Base-by-base conservation (phyloP, 2,797 vertebrate genomes). In the Anguilla pacifica region DNA sequence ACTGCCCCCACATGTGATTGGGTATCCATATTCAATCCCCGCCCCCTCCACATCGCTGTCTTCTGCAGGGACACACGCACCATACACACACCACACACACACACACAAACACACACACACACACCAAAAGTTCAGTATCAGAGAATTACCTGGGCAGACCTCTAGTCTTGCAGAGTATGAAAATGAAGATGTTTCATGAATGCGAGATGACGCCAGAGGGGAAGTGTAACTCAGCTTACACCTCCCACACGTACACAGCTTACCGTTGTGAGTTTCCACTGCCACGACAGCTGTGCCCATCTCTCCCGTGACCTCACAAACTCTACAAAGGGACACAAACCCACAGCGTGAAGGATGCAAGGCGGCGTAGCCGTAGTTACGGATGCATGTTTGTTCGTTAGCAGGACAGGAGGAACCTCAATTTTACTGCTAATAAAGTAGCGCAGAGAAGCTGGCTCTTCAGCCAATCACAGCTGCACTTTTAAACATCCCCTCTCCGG, bases 1-100 rank as follows among this genome's bases (percentile, higher is more conserved):
- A 92, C 97, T 97, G 92, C 99, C 99, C 7, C 99, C 99, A 0
- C 99, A 99, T 0, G 99, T 99, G 92, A 99, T 99, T 25, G 98
- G 97, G 87, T 97, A 99, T 81, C 97, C 97, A 0, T 99, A 96
- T 92, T 99, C 98, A 0, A 98, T 97, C 10, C 46, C 85, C 64
- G 61, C 87, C 83, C 72, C 87, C 43, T 88, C 83, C 19, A 39
- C 25, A 19, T 64, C 35, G 25, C 15, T 55, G 49, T 88, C 53
- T 43, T 85, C 87, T 88, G 87, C 22, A 88, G 57, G 55, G 72
- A 28, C 55, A 85, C 7, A 85, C 70, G 49, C 51, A 53, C 43
- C 43, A 46, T 46, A 53, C 51, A 53, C 51, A 53, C 51, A 53
- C 51, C 51, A 53, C 28, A 10, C 59, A 64, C 19, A 64, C 17